These are phyloP conservation scores for Lithophane leautieri DNA, from an alignment of 2,888 invertebrate genomes.

Conservation along the genomic window DNA sequence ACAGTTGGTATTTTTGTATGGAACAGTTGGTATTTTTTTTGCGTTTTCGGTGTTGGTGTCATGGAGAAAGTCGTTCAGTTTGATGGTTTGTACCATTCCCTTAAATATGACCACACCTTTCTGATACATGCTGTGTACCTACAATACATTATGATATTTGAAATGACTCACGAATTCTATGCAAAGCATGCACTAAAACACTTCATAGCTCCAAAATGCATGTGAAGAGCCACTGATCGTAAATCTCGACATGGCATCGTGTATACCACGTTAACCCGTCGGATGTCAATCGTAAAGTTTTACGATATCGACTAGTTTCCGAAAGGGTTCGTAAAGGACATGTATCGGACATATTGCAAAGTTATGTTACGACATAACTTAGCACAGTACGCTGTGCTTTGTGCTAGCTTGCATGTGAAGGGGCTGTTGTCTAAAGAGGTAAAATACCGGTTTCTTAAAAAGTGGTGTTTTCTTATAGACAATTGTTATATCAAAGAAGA, in stretches of 20 bases:
- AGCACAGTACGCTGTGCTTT: background rate
- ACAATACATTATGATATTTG: background rate
- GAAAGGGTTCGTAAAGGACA: slow-evolving; percentile 80
- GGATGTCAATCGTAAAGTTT: slow-evolving; percentile 88
- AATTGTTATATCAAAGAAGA: background rate
- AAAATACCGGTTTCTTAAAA: background rate
- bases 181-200: slow-evolving; percentile 57
- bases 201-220: slow-evolving; percentile 63
- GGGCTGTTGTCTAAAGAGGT: background rate
- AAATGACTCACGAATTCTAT: slow-evolving; percentile 41
- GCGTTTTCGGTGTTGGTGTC: too few species aligned
- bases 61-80: too few species aligned
- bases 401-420: slow-evolving; percentile 43
- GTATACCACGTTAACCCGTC: slow-evolving; percentile 81
- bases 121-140: too few species aligned
- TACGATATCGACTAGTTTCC: slow-evolving; percentile 88
- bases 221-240: slow-evolving; percentile 64
- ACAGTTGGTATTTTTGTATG: too few species aligned
- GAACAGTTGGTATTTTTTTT: too few species aligned
- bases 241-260: slow-evolving; percentile 70
- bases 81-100: too few species aligned
- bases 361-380: slow-evolving; percentile 20
- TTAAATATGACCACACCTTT: too few species aligned
- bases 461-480: background rate
- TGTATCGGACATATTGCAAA: slow-evolving; percentile 52